phyloP scores from a whole-genome alignment of 2,113 vertebrate genomes.

The Forbesichthys agassizii region DNA sequence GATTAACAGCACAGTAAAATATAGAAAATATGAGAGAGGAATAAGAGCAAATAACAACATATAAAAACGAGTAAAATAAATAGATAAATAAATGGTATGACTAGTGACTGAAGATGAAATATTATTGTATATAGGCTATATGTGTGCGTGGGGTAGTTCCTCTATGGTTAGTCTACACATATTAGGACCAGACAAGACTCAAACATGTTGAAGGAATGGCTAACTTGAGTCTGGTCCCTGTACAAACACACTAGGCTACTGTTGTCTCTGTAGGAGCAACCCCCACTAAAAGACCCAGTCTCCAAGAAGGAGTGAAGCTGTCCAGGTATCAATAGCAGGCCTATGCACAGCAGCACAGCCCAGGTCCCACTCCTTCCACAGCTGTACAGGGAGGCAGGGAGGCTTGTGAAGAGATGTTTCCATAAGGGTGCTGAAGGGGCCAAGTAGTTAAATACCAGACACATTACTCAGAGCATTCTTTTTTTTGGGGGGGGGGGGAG shows the following conservation, averaged over 20 bases:
- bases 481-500: too few species aligned
- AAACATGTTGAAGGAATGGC: conserved; percentile 50
- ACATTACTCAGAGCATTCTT: neutral
- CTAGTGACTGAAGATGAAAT: neutral
- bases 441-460: neutral
- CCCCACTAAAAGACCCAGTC: conserved; percentile 5
- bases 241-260: conserved; percentile 64
- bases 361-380: neutral
- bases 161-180: neutral
- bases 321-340: conserved; percentile 54
- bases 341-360: conserved; percentile 29
- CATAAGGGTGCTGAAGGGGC: neutral
- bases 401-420: neutral
- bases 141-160: conserved; percentile 17
- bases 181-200: conserved; percentile 27
- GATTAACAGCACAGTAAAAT: too few species aligned
- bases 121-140: neutral
- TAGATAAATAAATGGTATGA: too few species aligned
- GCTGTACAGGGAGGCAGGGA: conserved; percentile 13
- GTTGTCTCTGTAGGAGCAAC: conserved; percentile 39
- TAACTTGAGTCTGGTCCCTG: conserved; percentile 44
- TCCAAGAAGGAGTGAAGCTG: conserved; percentile 10
- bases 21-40: too few species aligned
- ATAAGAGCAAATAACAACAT: too few species aligned
- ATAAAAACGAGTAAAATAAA: too few species aligned